Percentiles rank a stretch among this genome's conserved stretches.
Conservation (phyloP, 2,888 invertebrate species). For the Chrysomela aeneicollis region DNA sequence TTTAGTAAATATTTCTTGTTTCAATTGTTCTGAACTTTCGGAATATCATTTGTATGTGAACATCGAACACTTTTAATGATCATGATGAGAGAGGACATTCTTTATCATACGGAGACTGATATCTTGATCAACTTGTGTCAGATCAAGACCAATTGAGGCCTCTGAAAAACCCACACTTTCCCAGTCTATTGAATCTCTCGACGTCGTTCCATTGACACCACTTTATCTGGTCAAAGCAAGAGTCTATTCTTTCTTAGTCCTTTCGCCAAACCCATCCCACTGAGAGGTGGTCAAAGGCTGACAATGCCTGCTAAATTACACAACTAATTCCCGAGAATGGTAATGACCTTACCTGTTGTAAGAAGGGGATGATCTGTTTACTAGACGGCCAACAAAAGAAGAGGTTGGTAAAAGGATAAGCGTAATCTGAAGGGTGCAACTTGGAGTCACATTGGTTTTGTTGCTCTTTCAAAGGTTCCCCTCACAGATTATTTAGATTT, state of each 20-base stretch:
- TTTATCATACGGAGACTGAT: too few species aligned
- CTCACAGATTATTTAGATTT: slow-evolving; percentile 25
- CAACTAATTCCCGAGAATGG: slow-evolving; percentile 39
- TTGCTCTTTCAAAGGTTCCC: slow-evolving; percentile 17
- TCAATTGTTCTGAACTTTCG: too few species aligned
- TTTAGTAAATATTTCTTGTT: too few species aligned
- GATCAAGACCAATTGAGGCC: too few species aligned
- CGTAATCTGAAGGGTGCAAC: slow-evolving; percentile 21
- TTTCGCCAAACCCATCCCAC: neutral
- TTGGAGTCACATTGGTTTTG: slow-evolving; percentile 27
- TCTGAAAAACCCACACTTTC: too few species aligned
- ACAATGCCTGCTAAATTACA: slow-evolving; percentile 36
- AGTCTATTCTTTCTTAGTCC: neutral
- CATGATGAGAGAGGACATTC: too few species aligned
- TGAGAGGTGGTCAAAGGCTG: neutral
- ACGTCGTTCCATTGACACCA: too few species aligned
- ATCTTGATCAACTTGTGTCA: too few species aligned
- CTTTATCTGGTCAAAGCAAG: too few species aligned
- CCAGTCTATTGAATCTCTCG: too few species aligned
- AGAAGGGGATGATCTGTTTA: slow-evolving; percentile 42
- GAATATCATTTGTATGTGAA: too few species aligned
- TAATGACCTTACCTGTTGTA: slow-evolving; percentile 43
- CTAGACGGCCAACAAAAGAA: slow-evolving; percentile 30
- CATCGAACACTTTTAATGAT: too few species aligned
- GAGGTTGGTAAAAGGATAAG: slow-evolving; percentile 32